phyloP scores from a whole-genome alignment of 2,797 vertebrate species.

The Steatocranus sp. region DNA sequence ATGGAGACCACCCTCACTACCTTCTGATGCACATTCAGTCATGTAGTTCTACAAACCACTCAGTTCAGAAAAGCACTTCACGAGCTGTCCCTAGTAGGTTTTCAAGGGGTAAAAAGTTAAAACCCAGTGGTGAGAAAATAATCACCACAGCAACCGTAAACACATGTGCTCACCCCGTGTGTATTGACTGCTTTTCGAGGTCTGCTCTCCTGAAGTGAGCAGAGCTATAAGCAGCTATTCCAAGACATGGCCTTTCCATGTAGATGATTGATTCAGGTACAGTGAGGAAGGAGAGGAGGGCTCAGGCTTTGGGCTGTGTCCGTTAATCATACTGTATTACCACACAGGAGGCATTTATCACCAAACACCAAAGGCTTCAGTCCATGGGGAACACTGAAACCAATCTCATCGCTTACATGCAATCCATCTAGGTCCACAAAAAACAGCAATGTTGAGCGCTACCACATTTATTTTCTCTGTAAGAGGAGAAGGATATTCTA shows the following conservation, averaged over 20 bases:
- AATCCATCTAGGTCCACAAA: constrained; percentile 67
- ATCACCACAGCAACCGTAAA: not conserved
- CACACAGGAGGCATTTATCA: constrained; percentile 78
- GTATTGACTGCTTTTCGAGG: constrained; percentile 21
- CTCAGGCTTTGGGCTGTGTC: constrained; percentile 67
- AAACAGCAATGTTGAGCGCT: constrained; percentile 49
- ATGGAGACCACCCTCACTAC: not conserved
- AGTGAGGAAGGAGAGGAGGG: constrained; percentile 54
- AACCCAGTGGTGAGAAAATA: not conserved
- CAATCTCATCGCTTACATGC: constrained; percentile 67
- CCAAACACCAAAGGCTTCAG: constrained; percentile 72
- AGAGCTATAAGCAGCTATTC: constrained; percentile 51
- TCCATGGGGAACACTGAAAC: constrained; percentile 69
- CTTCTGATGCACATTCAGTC: not conserved
- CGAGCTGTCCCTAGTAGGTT: not conserved
- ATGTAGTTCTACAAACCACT: not conserved
- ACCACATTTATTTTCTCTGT: constrained; percentile 63
- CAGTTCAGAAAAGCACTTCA: not conserved
- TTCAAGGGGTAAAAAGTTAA: not conserved
- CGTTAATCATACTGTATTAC: constrained; percentile 78
- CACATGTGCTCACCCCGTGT: not conserved
- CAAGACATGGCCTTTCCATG: constrained; percentile 63
- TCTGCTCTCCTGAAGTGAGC: constrained; percentile 20
- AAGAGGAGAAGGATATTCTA: constrained; percentile 28
- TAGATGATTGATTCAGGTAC: constrained; percentile 75